phyloP scores from a whole-genome alignment of 2,797 vertebrate species.

The Babyrousa celebensis region DNA sequence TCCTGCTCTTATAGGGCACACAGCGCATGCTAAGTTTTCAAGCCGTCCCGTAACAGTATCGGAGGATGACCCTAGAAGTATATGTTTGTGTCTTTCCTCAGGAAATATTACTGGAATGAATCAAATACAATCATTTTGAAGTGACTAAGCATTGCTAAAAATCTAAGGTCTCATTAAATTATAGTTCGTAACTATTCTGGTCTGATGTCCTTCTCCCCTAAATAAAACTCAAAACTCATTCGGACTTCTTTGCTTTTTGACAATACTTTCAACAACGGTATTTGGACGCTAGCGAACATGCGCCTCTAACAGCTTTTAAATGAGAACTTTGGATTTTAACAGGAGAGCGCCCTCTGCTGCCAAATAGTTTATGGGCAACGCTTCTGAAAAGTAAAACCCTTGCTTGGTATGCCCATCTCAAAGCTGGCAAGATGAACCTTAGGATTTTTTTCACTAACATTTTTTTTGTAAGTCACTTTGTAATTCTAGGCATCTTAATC shows the following conservation, averaged over 20 bases:
- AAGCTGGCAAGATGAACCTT: not conserved
- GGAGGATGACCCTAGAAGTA: not conserved
- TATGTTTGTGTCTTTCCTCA: not conserved
- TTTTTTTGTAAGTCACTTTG: not conserved
- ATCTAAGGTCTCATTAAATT: not conserved
- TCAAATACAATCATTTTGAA: not conserved
- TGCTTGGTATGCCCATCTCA: not conserved
- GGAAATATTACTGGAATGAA: not conserved
- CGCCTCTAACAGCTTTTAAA: not conserved
- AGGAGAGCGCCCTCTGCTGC: constrained; percentile 81
- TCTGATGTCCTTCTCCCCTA: not conserved
- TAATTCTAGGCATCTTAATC: constrained; percentile 6
- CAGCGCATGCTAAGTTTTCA: not conserved
- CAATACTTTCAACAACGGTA: not conserved
- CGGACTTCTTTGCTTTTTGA: not conserved
- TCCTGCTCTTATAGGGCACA: not conserved
- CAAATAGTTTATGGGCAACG: not conserved
- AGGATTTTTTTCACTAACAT: not conserved
- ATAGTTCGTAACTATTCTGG: not conserved
- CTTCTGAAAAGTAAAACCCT: not conserved
- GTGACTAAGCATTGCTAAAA: not conserved
- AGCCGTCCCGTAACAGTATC: not conserved
- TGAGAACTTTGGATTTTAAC: constrained; percentile 40
- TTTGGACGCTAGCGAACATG: not conserved
- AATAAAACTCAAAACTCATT: not conserved